Evolutionary conservation across 1,140 invertebrate genomes (phyloP).

Genomic region (Oreohelix idahoensis): DNA sequence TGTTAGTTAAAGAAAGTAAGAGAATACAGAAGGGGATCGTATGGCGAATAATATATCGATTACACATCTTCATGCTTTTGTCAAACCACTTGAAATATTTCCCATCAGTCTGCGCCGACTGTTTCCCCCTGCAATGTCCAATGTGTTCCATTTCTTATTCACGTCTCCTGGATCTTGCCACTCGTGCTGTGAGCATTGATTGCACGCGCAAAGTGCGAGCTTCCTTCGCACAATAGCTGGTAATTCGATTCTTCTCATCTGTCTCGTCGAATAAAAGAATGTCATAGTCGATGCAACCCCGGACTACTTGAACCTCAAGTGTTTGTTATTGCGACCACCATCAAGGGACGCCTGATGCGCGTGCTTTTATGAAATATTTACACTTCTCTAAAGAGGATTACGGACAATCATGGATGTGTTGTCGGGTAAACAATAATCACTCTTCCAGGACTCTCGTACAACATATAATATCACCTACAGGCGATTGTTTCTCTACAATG

Average conservation of each 20-base stretch:
- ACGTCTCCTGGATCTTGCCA: neutral
- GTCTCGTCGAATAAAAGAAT: neutral
- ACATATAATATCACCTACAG: neutral
- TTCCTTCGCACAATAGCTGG: slow-evolving; percentile 5
- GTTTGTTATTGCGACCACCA: neutral
- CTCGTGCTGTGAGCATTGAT: slow-evolving; percentile 14
- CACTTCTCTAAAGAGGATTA: neutral
- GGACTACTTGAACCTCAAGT: neutral
- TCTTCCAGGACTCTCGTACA: neutral
- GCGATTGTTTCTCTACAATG: neutral
- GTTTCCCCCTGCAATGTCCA: neutral
- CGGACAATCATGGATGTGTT: neutral
- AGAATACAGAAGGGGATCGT: slow-evolving; percentile 7
- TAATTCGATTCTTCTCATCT: slow-evolving; percentile 12
- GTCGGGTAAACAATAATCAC: neutral
- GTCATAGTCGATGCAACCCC: neutral
- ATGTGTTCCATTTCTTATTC: neutral
- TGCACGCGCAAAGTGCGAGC: slow-evolving; percentile 13
- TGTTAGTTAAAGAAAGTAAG: neutral
- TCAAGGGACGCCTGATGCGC: neutral
- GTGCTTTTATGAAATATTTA: neutral
- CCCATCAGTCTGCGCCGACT: neutral
- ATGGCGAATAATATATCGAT: slow-evolving; percentile 13
- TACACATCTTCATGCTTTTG: slow-evolving; percentile 2
- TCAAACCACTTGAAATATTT: slow-evolving; percentile 8